Evolutionary conservation across 2,113 vertebrate species (phyloP).

Genomic region (Dromiciops gliroides): DNA sequence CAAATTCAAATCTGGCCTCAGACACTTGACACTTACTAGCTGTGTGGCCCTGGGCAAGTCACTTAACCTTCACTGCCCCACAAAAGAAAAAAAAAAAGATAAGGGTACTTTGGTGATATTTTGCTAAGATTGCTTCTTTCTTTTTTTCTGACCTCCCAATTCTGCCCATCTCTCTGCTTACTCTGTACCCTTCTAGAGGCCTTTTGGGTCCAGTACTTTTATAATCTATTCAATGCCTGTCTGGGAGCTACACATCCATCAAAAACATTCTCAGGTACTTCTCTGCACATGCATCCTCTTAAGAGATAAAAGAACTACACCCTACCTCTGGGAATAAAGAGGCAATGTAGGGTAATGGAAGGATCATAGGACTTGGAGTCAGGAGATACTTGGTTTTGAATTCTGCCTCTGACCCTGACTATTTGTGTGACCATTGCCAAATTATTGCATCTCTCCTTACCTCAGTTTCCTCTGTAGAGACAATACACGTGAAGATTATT

Average conservation of each 20-base stretch:
- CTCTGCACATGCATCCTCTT: background rate
- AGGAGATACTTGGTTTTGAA: background rate
- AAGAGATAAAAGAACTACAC: background rate
- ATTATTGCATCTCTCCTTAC: background rate
- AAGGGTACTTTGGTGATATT: background rate
- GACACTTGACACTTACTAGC: too few species aligned
- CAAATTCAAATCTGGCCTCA: too few species aligned
- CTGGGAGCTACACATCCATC: background rate
- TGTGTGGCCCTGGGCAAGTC: too few species aligned
- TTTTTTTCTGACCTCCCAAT: background rate
- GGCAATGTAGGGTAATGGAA: background rate
- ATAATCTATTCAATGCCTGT: background rate
- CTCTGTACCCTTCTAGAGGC: background rate
- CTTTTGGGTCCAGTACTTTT: background rate
- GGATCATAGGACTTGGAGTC: background rate
- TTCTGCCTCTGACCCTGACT: background rate
- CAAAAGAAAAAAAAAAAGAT: background rate
- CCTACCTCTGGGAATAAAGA: background rate
- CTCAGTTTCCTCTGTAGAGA: background rate
- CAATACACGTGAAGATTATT: background rate
- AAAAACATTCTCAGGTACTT: background rate
- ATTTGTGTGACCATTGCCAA: background rate
- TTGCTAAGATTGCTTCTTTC: background rate
- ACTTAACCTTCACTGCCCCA: too few species aligned
- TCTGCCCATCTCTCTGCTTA: background rate